Evolutionary conservation across 1,140 invertebrate species (phyloP).

Genomic region (Polypedilum pembai): DNA sequence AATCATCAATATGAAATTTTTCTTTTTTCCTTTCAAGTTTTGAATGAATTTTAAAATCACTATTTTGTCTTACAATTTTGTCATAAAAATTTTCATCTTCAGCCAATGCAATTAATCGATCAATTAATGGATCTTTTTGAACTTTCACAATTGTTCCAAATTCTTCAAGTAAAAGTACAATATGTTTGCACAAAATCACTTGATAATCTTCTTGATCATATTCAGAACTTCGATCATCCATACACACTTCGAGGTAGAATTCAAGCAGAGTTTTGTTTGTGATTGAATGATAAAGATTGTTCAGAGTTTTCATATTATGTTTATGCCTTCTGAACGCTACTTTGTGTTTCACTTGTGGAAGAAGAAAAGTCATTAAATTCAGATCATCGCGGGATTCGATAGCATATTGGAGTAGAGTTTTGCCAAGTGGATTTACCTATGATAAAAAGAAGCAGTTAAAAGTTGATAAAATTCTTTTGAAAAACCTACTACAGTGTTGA

Average conservation of each 20-base stretch:
- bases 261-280: not conserved
- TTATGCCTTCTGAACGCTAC: not conserved
- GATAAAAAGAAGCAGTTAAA: not conserved
- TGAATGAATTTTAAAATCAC: not conserved
- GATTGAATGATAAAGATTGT: not conserved
- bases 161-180: not conserved
- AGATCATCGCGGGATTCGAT: not conserved
- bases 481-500: too few species aligned
- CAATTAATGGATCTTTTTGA: not conserved
- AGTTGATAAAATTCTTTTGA: not conserved
- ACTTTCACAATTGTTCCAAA: not conserved
- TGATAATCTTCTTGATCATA: not conserved
- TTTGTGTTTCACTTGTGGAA: not conserved
- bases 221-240: not conserved
- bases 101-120: not conserved
- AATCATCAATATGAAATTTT: constrained; percentile 1
- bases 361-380: not conserved
- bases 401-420: not conserved
- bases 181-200: not conserved
- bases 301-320: not conserved
- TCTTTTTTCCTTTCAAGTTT: not conserved
- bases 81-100: constrained; percentile 12
- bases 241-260: not conserved
- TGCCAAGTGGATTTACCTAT: not conserved
- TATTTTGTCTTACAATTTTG: not conserved